Evolutionary conservation across 2,113 vertebrate genomes (phyloP).

Genomic region (Callospermophilus lateralis): DNA sequence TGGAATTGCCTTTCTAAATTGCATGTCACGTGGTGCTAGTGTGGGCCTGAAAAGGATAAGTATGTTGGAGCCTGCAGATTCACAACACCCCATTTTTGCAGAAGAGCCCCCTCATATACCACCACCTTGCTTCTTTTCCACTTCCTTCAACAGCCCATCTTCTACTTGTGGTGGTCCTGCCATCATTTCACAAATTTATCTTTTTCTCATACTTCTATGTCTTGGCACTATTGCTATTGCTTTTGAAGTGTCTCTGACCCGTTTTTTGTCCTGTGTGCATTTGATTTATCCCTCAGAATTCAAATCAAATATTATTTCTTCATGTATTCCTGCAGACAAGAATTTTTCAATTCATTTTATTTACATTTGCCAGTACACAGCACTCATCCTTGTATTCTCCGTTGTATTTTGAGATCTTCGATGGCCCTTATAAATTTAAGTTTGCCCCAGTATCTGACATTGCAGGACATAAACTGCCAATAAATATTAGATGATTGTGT

Average conservation of each 20-base stretch:
- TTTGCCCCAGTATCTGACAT: neutral
- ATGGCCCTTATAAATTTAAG: neutral
- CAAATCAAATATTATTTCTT: neutral
- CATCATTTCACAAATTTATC: neutral
- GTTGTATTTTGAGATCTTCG: neutral
- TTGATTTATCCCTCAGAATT: neutral
- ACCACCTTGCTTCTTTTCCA: neutral
- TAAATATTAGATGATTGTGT: constrained; percentile 11
- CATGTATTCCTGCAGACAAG: neutral
- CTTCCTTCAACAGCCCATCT: neutral
- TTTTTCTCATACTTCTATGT: neutral
- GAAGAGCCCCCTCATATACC: neutral
- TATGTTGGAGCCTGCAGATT: neutral
- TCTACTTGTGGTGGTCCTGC: neutral
- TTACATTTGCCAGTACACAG: neutral
- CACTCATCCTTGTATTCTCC: neutral
- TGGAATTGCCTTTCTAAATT: neutral
- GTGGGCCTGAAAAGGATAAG: neutral
- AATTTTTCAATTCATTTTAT: neutral
- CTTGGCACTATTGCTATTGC: neutral
- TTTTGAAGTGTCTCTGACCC: neutral
- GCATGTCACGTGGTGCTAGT: neutral
- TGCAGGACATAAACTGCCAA: neutral
- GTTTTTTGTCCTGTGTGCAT: neutral
- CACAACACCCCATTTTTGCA: neutral